Evolutionary conservation across 1,140 invertebrate genomes (phyloP).

Genomic region (Panulirus ornatus): DNA sequence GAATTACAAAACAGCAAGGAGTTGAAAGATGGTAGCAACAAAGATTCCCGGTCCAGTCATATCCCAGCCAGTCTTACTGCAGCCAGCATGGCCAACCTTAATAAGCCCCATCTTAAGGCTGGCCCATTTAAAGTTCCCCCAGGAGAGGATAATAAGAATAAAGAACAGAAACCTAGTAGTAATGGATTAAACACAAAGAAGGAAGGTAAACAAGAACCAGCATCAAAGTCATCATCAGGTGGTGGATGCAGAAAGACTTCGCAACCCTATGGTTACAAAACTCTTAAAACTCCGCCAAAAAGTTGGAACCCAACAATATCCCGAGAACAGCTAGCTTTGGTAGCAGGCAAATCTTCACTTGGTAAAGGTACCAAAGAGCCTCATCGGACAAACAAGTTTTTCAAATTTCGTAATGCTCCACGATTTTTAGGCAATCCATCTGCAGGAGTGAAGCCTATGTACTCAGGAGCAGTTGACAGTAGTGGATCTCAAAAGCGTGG

Average conservation of each 20-base stretch:
- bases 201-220: slow-evolving; percentile 39
- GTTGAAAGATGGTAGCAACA: slow-evolving; percentile 31
- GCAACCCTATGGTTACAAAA: slow-evolving; percentile 74
- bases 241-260: slow-evolving; percentile 54
- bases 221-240: neutral
- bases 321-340: slow-evolving; percentile 63
- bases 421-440: slow-evolving; percentile 23
- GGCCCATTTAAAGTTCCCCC: slow-evolving; percentile 23
- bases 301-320: slow-evolving; percentile 75
- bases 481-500: slow-evolving; percentile 4
- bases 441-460: slow-evolving; percentile 13
- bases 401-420: slow-evolving; percentile 72
- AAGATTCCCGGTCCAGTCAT: slow-evolving; percentile 35
- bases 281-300: slow-evolving; percentile 74
- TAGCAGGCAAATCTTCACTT: slow-evolving; percentile 47
- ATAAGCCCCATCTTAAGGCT: slow-evolving; percentile 62
- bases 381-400: slow-evolving; percentile 73
- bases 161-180: slow-evolving; percentile 42
- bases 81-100: slow-evolving; percentile 58
- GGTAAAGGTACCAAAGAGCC: slow-evolving; percentile 50
- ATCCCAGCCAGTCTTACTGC: slow-evolving; percentile 65
- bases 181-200: slow-evolving; percentile 48
- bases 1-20: slow-evolving; percentile 17
- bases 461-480: neutral
- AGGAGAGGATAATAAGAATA: slow-evolving; percentile 28